Evolutionary conservation across 2,113 vertebrate genomes (phyloP).

Genomic region (Psilopsiagon aymara): DNA sequence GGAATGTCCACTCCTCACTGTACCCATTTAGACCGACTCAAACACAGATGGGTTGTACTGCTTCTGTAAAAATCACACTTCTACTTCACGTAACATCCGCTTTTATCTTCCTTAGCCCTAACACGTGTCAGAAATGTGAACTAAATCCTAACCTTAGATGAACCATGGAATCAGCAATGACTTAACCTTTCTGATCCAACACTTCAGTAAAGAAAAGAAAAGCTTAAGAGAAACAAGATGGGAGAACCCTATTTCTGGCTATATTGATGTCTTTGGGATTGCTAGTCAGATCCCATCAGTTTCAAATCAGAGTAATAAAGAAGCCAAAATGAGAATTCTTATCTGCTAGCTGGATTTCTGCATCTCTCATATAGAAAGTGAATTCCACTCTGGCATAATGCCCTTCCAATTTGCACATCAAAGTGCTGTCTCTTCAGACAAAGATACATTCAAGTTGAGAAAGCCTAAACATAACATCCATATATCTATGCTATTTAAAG

Average conservation of each 20-base stretch:
- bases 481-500: background rate
- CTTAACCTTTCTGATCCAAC: constrained; percentile 8
- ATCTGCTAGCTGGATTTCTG: background rate
- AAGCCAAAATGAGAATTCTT: background rate
- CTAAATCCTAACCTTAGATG: background rate
- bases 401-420: background rate
- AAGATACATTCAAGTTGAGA: background rate
- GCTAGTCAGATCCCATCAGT: background rate
- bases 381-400: background rate
- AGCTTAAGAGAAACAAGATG: background rate
- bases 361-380: background rate
- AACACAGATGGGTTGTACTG: background rate
- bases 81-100: background rate
- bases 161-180: background rate
- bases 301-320: background rate
- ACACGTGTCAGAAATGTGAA: background rate
- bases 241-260: background rate
- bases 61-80: background rate
- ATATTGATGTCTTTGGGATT: background rate
- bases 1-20: background rate
- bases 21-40: background rate
- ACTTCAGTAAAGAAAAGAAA: background rate
- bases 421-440: background rate
- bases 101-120: background rate
- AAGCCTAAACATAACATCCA: background rate